Conservation (phyloP, 2,888 invertebrate genomes). For the Harpalus rubripes region DNA sequence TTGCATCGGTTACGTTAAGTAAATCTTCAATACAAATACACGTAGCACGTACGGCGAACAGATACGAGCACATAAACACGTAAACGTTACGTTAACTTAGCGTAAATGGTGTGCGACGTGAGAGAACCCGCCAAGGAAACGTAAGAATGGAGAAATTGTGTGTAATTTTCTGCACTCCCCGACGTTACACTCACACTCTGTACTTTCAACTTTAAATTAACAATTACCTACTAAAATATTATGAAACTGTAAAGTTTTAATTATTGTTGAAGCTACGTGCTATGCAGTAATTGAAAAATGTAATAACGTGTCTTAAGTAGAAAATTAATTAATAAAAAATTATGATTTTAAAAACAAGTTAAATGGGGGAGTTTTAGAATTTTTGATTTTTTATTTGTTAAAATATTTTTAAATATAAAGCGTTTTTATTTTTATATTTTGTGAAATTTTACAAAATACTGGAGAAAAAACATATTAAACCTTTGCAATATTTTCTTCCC, state of each 20-base stretch:
- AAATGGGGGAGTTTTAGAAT: too few species aligned
- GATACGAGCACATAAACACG: conserved; percentile 7
- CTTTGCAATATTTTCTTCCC: too few species aligned
- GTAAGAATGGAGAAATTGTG: not conserved
- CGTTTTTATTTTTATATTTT: too few species aligned
- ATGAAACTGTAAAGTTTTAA: not conserved
- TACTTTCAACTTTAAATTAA: not conserved
- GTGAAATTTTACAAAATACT: too few species aligned
- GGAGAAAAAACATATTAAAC: too few species aligned
- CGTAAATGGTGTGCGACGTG: not conserved
- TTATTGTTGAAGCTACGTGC: not conserved
- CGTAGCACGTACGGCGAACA: conserved; percentile 7
- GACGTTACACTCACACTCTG: not conserved
- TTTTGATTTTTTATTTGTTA: too few species aligned
- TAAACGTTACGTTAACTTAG: conserved; percentile 24
- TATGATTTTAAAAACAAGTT: not conserved
- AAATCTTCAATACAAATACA: conserved; percentile 13
- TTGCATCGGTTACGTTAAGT: not conserved
- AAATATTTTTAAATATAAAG: too few species aligned
- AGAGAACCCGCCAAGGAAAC: not conserved
- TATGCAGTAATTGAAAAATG: not conserved
- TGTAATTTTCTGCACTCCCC: not conserved
- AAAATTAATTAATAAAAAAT: not conserved
- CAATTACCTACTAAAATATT: not conserved
- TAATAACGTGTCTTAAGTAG: not conserved